Base-by-base conservation (phyloP, 2,888 invertebrate species). In the Philaethria dido region DNA sequence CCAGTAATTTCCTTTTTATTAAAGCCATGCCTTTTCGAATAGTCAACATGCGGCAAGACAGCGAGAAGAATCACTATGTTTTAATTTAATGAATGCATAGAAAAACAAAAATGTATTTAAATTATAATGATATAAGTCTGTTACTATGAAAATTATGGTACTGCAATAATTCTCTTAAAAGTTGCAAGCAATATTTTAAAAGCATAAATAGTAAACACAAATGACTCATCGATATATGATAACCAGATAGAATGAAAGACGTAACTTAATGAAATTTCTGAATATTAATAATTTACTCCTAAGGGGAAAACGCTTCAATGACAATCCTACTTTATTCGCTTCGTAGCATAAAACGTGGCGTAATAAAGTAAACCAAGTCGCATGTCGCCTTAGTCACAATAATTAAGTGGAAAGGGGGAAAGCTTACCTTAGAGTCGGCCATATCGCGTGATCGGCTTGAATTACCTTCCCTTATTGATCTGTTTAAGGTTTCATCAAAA, bases 401-500 rank as follows among this genome's bases (percentile, higher is more conserved):
- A 90, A 91, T 89, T 90, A 86, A 81, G 85, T 79, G 77, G 80
- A 81, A 82, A 80, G 79, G 80, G 80, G 82, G 74, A 79, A 75
- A 78, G 76, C 73, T 80, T 89, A 92, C 92, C 92, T 89, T 87
- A 76, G 84, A 76, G 72, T 86, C 88, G 57, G 85, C 80, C 90
- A 91, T 90, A 82, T 92, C 82, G 91, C 89, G 90, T 90, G 90
- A 78, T 86, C 78, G 69, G 77, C 75, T 84, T 82, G 83, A 87
- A 89, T 89, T 86, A 88, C 83, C 75, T 76, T 71, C 76, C 76
- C 78, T 81, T 90, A 92, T 90, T 88, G 92, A 90, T 90, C 87
- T 82, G 80, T 79, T 80, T 83, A 80, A 75, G 83, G 85, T 81
- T 81, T 85, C 82, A 80, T 77, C 80, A 81, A 73, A 87, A 89